A percentile compares a stretch with the other conserved stretches of the same genome.
These are phyloP conservation scores for Petrocephalus microphthalmus DNA, from an alignment of 2,113 vertebrate species.

Conservation along the genomic window DNA sequence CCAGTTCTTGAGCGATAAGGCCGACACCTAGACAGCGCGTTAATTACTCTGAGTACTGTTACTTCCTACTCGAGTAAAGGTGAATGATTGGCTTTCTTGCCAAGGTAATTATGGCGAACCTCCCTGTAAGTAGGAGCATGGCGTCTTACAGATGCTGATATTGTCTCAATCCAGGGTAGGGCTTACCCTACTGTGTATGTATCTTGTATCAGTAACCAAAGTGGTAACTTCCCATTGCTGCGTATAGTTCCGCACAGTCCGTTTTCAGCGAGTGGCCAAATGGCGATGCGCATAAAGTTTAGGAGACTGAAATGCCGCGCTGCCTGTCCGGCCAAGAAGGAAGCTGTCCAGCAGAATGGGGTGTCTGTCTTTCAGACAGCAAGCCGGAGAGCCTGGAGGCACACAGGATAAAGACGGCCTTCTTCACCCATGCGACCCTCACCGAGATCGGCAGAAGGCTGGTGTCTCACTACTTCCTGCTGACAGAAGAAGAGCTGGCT, in stretches of 20 bases:
- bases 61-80: not conserved
- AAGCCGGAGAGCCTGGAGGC: slow-evolving; percentile 91
- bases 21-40: not conserved
- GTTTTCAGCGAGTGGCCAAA: not conserved
- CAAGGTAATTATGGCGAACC: not conserved
- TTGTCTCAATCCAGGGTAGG: not conserved
- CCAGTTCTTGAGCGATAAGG: not conserved
- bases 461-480: slow-evolving; percentile 89
- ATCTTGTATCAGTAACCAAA: not conserved
- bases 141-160: not conserved
- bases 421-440: slow-evolving; percentile 90
- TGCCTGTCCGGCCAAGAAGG: not conserved
- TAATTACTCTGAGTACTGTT: not conserved
- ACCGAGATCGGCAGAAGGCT: slow-evolving; percentile 87
- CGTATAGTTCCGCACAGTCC: not conserved
- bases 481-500: slow-evolving; percentile 84
- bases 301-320: not conserved
- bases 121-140: not conserved
- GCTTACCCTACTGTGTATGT: not conserved
- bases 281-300: not conserved
- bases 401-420: slow-evolving; percentile 86
- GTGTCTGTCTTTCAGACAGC: slow-evolving; percentile 65
- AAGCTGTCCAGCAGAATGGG: not conserved
- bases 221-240: not conserved
- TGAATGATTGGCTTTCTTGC: not conserved